Percentiles rank a stretch among this genome's conserved stretches.
These are phyloP conservation scores for Dynastes maya DNA, from an alignment of 2,888 invertebrate species.

Conservation along the genomic window DNA sequence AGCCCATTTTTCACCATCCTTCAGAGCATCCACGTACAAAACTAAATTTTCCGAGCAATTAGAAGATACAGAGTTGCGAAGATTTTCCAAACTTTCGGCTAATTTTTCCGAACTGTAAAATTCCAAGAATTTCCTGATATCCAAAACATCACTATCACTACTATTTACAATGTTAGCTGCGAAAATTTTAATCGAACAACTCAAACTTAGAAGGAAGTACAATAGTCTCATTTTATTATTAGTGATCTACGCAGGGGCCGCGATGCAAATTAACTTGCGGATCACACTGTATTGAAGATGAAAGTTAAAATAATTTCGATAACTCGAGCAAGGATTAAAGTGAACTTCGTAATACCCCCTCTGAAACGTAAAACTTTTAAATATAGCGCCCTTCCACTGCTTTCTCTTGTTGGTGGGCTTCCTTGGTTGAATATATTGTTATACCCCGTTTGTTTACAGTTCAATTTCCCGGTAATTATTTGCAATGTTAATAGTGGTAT, in stretches of 20 bases:
- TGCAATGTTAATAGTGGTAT: background rate
- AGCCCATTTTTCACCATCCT: conserved; percentile 78
- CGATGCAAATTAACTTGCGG: background rate
- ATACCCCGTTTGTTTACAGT: conserved; percentile 10
- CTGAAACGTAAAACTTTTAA: conserved; percentile 23
- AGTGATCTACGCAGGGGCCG: background rate
- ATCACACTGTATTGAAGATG: conserved; percentile 37
- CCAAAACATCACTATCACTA: conserved; percentile 32
- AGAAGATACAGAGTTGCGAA: conserved; percentile 66
- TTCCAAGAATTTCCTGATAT: conserved; percentile 68
- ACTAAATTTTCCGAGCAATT: conserved; percentile 76
- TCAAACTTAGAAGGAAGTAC: background rate
- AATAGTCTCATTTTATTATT: conserved; percentile 18
- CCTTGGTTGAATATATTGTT: background rate
- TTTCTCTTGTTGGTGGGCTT: conserved; percentile 33
- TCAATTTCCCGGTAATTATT: conserved; percentile 8
- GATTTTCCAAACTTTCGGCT: conserved; percentile 73
- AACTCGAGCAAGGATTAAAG: conserved; percentile 32
- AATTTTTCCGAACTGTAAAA: conserved; percentile 75
- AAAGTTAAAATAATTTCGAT: conserved; percentile 27
- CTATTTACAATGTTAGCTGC: background rate
- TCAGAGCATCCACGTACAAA: conserved; percentile 75
- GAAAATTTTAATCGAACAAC: background rate
- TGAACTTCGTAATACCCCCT: conserved; percentile 33
- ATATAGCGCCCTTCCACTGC: conserved; percentile 29